Conservation (phyloP, 2,113 vertebrate species). For the Odocoileus hemionus region DNA sequence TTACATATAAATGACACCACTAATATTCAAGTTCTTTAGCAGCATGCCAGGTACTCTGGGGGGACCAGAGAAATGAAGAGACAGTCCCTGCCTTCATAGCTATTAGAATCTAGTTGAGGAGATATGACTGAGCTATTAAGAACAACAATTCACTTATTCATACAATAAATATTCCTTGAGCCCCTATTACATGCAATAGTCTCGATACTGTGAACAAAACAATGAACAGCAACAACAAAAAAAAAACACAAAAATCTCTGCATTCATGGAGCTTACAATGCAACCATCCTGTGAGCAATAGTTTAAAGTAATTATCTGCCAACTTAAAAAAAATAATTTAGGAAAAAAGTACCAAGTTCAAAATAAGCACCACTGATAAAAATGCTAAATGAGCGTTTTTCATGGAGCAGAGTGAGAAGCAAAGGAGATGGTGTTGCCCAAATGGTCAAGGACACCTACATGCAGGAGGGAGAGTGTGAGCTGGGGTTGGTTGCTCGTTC, state of each 20-base stretch:
- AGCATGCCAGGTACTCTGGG: neutral
- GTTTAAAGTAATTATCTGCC: neutral
- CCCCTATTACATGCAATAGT: neutral
- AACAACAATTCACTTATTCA: neutral
- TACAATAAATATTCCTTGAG: neutral
- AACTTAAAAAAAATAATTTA: neutral
- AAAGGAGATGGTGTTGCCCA: neutral
- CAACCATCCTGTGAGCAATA: neutral
- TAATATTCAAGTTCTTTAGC: neutral
- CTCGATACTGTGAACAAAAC: neutral
- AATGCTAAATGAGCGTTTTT: neutral
- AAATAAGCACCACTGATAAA: neutral
- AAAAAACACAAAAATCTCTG: conserved; percentile 21
- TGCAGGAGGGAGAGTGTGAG: neutral
- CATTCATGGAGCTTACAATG: neutral
- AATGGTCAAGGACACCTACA: neutral
- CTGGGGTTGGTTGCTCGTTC: neutral
- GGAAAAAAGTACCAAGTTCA: neutral
- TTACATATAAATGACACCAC: neutral
- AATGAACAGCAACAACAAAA: neutral
- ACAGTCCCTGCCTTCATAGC: neutral
- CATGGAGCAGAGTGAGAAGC: neutral
- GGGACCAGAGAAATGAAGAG: neutral
- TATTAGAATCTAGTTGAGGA: neutral
- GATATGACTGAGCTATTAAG: neutral